These are phyloP conservation scores for Amazonetta brasiliensis DNA, from an alignment of 2,797 vertebrate species.

Conservation along the genomic window DNA sequence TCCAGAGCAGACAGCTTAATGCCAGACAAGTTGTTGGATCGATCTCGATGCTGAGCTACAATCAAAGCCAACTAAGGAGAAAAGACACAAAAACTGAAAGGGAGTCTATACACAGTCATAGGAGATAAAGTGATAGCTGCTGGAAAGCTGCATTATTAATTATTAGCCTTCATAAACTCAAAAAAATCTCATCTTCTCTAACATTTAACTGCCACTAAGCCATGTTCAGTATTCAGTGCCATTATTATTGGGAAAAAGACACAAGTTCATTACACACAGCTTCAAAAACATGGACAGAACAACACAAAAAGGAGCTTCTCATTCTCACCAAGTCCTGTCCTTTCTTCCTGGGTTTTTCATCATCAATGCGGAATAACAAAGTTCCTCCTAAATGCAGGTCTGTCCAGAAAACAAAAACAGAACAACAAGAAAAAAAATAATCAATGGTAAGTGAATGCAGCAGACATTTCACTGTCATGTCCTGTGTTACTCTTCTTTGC, in stretches of 20 bases:
- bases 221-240: background rate
- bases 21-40: slow-evolving; percentile 87
- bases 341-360: slow-evolving; percentile 87
- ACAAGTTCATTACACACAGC: background rate
- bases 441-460: background rate
- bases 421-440: background rate
- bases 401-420: slow-evolving; percentile 68
- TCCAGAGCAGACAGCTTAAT: slow-evolving; percentile 89
- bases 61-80: slow-evolving; percentile 88
- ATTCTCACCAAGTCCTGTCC: slow-evolving; percentile 87
- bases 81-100: background rate
- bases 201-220: background rate
- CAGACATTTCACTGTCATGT: background rate
- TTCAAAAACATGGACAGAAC: background rate
- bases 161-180: background rate
- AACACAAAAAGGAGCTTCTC: background rate
- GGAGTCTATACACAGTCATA: background rate
- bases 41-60: slow-evolving; percentile 90
- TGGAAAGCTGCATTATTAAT: background rate
- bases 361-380: slow-evolving; percentile 90
- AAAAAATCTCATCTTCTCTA: background rate
- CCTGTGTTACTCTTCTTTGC: background rate
- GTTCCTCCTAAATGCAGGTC: slow-evolving; percentile 90
- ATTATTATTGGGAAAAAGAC: background rate
- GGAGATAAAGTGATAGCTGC: background rate